Base-by-base conservation (phyloP, 1,140 invertebrate species). In the Bombyx mori region DNA sequence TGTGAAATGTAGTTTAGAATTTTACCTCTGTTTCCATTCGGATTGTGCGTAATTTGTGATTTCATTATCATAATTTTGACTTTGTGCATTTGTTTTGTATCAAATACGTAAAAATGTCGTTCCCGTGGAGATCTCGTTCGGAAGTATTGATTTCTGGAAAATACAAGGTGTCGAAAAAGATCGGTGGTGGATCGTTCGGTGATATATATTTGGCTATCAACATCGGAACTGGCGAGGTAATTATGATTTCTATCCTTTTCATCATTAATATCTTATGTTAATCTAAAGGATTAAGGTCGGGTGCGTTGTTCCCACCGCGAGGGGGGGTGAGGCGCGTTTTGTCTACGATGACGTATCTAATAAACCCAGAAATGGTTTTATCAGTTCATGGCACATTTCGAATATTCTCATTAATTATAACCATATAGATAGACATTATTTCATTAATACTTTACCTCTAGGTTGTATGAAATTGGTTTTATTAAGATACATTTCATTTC, bases 121-220 rank as follows among this genome's bases (percentile, higher is more conserved):
- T 52, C 51, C 68, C 71, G 62, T 63, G 62, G 56, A 62, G 49
- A 44, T 58, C 55, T 52, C 60, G 72, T 22, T 64, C 58, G 50
- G 71, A 71, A 58, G 55, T 60, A 48, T 57, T 73, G 56, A 94
- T 97, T 73, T 95, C 94, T 76, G 93, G 92, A 79, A 97, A 98
- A 88, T 99, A 99, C 89, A 93, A 96, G 82, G 91, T 99, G 72
- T 94, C 98, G 76, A 91, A 97, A 67, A 98, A 98, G 91, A 99
- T 99, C 79, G 98, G 89, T 80, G 97, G 96, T 81, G 98, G 98
- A 64, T 99, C 97, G 6, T 99, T 99, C 88, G 98, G 98, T 81
- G 98, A 99, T 88, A 99, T 99, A 80, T 99, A 98, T 89, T 90
- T 99, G 72, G 97, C 95, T 68, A 97, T 99, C 86, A 99, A 98